Evolutionary conservation across 2,113 vertebrate species (phyloP).

Genomic region (Campylomormyrus tamandua): DNA sequence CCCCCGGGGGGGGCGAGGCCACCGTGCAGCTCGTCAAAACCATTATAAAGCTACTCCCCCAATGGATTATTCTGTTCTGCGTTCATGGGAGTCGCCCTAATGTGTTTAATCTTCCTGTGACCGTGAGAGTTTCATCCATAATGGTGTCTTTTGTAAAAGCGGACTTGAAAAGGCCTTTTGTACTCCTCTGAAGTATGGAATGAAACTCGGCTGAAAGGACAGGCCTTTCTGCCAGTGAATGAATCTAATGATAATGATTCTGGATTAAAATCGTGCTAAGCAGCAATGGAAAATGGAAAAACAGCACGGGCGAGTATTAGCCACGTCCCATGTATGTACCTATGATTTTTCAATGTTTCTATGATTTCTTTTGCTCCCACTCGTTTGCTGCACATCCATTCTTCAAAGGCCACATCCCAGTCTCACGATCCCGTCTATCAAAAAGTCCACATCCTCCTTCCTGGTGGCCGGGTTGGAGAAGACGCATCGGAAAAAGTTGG

Average conservation of each 20-base stretch:
- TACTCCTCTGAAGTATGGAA: neutral
- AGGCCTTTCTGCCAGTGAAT: neutral
- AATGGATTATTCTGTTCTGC: neutral
- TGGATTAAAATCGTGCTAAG: neutral
- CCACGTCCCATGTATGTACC: neutral
- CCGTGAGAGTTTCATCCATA: neutral
- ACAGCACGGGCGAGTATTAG: neutral
- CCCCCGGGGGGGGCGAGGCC: neutral
- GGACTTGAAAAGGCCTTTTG: neutral
- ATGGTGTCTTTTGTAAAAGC: neutral
- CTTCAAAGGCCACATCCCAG: conserved; percentile 49
- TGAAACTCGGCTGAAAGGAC: neutral
- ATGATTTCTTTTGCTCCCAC: neutral
- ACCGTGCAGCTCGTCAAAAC: neutral
- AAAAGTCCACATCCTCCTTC: conserved; percentile 53
- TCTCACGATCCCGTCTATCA: conserved; percentile 53
- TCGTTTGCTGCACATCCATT: neutral
- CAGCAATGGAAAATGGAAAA: neutral
- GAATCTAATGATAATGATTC: neutral
- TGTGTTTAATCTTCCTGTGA: neutral
- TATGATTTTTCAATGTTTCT: too few relatives aligned
- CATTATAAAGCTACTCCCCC: neutral
- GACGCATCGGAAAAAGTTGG: conserved; percentile 58
- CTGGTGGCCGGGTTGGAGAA: conserved; percentile 58
- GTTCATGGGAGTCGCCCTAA: neutral